Evolutionary conservation across 2,797 vertebrate species (phyloP).

Genomic region (Psittacula echo): DNA sequence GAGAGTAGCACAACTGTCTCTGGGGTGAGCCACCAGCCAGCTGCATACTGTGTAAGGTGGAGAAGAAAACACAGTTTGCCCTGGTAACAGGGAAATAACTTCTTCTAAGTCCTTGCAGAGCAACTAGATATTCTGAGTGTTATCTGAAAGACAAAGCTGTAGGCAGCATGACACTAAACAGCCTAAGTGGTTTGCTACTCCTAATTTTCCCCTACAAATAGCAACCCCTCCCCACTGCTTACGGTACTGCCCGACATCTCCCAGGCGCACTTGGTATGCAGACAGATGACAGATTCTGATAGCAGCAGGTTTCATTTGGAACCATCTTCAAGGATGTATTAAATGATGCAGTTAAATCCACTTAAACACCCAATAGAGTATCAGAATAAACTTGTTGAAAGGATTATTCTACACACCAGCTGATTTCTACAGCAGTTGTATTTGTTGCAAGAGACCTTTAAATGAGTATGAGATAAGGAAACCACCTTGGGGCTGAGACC

Average conservation of each 20-base stretch:
- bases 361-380: neutral
- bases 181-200: neutral
- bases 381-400: conserved; percentile 48
- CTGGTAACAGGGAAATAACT: neutral
- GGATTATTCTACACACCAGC: conserved; percentile 16
- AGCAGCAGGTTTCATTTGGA: conserved; percentile 8
- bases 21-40: neutral
- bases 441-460: conserved; percentile 42
- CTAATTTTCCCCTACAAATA: neutral
- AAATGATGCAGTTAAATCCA: conserved; percentile 34
- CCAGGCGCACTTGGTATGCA: neutral
- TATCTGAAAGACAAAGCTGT: neutral
- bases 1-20: neutral
- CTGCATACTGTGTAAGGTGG: neutral
- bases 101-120: neutral
- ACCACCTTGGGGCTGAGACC: neutral
- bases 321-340: conserved; percentile 40
- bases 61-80: neutral
- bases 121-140: neutral
- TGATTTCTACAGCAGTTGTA: conserved; percentile 11
- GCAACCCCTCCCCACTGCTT: neutral
- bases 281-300: neutral
- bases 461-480: neutral
- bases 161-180: neutral
- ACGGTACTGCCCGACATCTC: neutral